Conservation (phyloP, 2,888 invertebrate species). For the Choreutis nemorana region DNA sequence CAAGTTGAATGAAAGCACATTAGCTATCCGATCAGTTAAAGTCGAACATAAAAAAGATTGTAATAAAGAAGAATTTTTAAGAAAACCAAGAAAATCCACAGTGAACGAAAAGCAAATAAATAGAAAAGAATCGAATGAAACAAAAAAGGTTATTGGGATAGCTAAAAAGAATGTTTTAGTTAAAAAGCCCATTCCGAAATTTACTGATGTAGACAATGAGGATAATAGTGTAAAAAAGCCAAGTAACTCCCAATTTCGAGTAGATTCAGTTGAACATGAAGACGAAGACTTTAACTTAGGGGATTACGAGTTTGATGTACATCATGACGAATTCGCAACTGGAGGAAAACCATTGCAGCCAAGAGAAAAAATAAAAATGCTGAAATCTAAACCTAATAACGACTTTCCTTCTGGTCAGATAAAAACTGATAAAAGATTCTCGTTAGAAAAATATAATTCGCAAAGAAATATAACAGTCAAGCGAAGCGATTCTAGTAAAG, state of each 20-base stretch:
- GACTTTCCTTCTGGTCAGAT: no score
- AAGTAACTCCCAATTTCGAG: slow-evolving; percentile 17
- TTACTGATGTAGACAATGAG: slow-evolving; percentile 31
- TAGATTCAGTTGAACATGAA: slow-evolving; percentile 39
- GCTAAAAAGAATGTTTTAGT: slow-evolving; percentile 18
- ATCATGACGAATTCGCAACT: slow-evolving; percentile 42
- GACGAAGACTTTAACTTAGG: slow-evolving; percentile 49
- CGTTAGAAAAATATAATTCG: no score
- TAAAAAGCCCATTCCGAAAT: slow-evolving; percentile 47
- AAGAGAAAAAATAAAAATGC: slow-evolving; percentile 20
- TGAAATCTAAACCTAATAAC: no score
- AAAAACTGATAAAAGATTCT: no score
- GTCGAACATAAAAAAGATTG: no score
- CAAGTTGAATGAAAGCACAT: no score
- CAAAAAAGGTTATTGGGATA: neutral
- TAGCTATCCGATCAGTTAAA: no score
- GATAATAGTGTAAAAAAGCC: slow-evolving; percentile 35
- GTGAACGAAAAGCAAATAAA: slow-evolving; percentile 5
- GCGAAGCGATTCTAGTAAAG: no score
- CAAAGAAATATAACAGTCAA: no score
- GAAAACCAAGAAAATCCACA: slow-evolving; percentile 1
- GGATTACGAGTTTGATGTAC: slow-evolving; percentile 50
- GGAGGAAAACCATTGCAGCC: slow-evolving; percentile 40
- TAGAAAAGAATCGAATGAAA: slow-evolving; percentile 4
- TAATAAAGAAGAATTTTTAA: no score